A percentile compares a stretch with the other conserved stretches of the same genome.
These are phyloP conservation scores for Botia kubotai DNA, from an alignment of 2,797 vertebrate genomes.

Conservation along the genomic window DNA sequence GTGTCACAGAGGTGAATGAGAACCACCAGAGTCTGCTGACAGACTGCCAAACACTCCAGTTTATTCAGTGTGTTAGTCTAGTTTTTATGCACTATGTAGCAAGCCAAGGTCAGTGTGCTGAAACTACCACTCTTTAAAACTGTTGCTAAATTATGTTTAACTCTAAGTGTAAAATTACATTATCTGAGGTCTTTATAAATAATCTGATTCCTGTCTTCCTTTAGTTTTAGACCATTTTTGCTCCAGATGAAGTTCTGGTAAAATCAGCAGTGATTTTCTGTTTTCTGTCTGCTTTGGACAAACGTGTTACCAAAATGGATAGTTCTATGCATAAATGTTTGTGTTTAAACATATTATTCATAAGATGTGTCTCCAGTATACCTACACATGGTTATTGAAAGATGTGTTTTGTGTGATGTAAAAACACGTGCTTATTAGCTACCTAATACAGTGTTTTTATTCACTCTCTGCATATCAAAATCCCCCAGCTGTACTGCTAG, in stretches of 20 bases:
- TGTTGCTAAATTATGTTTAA: neutral
- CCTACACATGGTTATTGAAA: conserved; percentile 14
- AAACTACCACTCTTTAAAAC: neutral
- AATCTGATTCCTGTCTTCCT: too few species aligned
- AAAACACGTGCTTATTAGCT: conserved; percentile 53
- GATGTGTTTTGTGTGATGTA: conserved; percentile 26
- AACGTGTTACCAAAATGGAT: too few species aligned
- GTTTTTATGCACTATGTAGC: conserved; percentile 32
- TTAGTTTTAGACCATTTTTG: too few species aligned
- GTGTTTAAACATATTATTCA: neutral
- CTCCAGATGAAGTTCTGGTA: too few species aligned
- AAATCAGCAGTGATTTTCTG: too few species aligned
- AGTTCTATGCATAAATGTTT: too few species aligned
- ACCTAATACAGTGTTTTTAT: conserved; percentile 12
- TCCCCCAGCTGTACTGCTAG: neutral
- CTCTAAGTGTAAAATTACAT: too few species aligned
- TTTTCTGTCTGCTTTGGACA: too few species aligned
- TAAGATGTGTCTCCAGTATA: neutral
- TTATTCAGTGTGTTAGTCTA: conserved; percentile 28
- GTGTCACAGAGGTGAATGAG: conserved; percentile 19
- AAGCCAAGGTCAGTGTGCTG: conserved; percentile 47
- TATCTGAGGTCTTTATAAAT: too few species aligned
- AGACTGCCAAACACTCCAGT: conserved; percentile 46
- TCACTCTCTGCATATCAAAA: conserved; percentile 18
- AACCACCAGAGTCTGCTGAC: conserved; percentile 30